Evolutionary conservation across 2,113 vertebrate species (phyloP).

Genomic region (Corydoras sp.): DNA sequence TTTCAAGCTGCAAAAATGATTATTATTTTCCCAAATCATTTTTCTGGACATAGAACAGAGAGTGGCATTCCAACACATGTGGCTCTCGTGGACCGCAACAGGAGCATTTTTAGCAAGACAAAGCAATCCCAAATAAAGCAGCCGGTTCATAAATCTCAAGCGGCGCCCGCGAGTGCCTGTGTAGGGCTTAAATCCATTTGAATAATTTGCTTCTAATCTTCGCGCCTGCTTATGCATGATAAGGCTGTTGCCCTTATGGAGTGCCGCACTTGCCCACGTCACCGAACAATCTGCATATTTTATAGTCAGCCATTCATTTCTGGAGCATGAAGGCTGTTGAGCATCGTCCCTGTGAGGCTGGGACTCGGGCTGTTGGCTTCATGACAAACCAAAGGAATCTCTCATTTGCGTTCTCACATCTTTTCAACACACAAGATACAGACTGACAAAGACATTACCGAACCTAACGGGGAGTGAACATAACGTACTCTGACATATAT

Average conservation of each 20-base stretch:
- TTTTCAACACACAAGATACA: too few relatives aligned
- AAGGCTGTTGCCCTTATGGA: conserved; percentile 33
- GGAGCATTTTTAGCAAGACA: conserved; percentile 31
- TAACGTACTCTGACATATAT: too few relatives aligned
- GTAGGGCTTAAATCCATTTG: conserved; percentile 38
- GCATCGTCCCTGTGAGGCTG: neutral
- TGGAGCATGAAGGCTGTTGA: neutral
- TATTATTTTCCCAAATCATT: neutral
- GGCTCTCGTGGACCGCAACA: conserved; percentile 1
- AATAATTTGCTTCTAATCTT: conserved; percentile 49
- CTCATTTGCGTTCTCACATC: neutral
- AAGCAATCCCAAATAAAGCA: conserved; percentile 40
- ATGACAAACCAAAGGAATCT: conserved; percentile 33
- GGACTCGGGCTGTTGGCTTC: conserved; percentile 3
- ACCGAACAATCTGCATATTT: conserved; percentile 42
- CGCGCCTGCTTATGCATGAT: conserved; percentile 47
- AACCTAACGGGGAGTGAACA: too few relatives aligned
- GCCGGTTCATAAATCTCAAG: conserved; percentile 44
- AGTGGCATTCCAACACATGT: neutral
- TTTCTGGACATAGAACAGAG: neutral
- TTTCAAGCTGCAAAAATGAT: too few relatives aligned
- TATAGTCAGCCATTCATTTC: conserved; percentile 39
- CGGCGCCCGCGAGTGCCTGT: conserved; percentile 31
- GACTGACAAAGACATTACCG: too few relatives aligned
- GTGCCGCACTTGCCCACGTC: conserved; percentile 19